phyloP scores from a whole-genome alignment of 2,888 invertebrate species.

The Diarsia mendica region DNA sequence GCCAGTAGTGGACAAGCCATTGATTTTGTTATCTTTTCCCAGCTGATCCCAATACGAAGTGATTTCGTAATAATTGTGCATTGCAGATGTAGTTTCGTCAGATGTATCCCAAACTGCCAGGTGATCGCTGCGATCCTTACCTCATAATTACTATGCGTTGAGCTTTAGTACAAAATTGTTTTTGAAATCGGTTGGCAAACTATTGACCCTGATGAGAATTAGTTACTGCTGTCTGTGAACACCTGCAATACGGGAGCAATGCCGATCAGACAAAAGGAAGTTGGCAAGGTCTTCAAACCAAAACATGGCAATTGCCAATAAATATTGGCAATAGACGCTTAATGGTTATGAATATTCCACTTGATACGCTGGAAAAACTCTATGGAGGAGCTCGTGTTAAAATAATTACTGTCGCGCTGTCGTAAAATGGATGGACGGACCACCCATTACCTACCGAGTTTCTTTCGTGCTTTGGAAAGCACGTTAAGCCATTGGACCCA shows the following conservation, averaged over 20 bases:
- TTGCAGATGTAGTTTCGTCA: background rate
- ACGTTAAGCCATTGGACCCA: background rate
- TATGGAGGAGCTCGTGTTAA: no score
- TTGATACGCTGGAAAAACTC: background rate
- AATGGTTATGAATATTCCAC: background rate
- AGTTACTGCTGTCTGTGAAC: background rate
- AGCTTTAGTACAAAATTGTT: background rate
- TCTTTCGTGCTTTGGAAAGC: no score
- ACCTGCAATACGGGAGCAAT: background rate
- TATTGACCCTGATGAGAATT: background rate
- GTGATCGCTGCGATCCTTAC: background rate
- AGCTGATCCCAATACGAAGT: no score
- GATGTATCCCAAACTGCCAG: background rate
- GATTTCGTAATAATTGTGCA: no score
- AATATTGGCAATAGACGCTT: background rate
- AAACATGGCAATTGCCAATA: no score
- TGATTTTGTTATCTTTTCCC: no score
- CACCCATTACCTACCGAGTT: no score
- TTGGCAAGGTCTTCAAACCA: background rate
- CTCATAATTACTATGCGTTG: background rate
- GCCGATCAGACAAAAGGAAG: slow-evolving; percentile 6
- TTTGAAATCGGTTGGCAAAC: background rate
- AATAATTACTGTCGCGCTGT: background rate
- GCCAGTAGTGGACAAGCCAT: no score
- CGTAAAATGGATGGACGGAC: background rate